Evolutionary conservation across 2,888 invertebrate genomes (phyloP).

Genomic region (Amblyjoppa proteus): DNA sequence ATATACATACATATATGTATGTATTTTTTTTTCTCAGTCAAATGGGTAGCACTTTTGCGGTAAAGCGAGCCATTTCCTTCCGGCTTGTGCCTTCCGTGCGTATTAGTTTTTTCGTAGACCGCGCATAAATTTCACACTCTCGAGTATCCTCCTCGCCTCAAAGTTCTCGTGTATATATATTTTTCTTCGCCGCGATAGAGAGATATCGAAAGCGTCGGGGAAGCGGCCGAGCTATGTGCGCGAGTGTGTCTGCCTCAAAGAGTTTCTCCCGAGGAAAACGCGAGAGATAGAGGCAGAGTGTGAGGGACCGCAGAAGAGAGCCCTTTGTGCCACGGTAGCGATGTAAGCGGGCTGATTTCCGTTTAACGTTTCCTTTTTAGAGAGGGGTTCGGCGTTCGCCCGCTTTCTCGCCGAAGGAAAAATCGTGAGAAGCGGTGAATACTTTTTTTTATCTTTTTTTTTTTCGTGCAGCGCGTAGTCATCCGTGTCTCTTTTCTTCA

Average conservation of each 20-base stretch:
- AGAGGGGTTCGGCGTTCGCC: conserved; percentile 67
- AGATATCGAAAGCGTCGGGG: conserved; percentile 58
- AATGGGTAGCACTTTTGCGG: conserved; percentile 43
- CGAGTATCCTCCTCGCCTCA: conserved; percentile 44
- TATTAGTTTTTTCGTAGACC: conserved; percentile 57
- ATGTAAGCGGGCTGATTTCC: conserved; percentile 78
- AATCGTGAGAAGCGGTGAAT: conserved; percentile 52
- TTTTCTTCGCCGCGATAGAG: conserved; percentile 48
- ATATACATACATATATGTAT: background rate
- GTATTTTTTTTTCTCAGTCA: conserved; percentile 5
- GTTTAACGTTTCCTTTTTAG: conserved; percentile 77
- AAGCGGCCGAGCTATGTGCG: conserved; percentile 7
- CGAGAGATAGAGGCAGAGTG: conserved; percentile 25
- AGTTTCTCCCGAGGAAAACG: conserved; percentile 71
- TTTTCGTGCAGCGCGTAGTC: conserved; percentile 26
- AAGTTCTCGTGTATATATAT: conserved; percentile 48
- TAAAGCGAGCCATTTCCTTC: conserved; percentile 50
- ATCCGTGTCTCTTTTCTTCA: conserved; percentile 25
- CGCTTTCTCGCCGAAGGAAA: conserved; percentile 53
- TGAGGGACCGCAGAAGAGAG: conserved; percentile 56
- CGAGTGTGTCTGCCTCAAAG: conserved; percentile 75
- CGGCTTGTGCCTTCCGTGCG: conserved; percentile 19
- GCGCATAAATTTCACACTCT: conserved; percentile 70
- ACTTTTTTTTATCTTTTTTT: conserved; percentile 37
- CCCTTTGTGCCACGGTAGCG: conserved; percentile 71